Conservation (phyloP, 2,797 vertebrate species). For the Gymnodraco acuticeps region DNA sequence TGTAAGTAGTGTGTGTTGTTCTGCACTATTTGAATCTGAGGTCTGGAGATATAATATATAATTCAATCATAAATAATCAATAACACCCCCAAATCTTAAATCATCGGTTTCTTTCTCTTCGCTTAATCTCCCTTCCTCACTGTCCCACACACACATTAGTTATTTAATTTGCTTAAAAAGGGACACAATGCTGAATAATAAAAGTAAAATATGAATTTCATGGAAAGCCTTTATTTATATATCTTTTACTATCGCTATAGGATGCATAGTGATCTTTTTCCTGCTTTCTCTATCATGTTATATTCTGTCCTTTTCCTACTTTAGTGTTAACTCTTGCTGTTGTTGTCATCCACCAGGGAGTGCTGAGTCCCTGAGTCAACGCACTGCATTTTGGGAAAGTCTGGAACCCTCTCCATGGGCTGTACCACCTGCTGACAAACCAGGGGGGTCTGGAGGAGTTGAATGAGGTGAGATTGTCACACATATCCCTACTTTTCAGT, state of each 20-base stretch:
- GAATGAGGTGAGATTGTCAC: constrained; percentile 79
- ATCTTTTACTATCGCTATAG: no score
- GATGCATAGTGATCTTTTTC: neutral
- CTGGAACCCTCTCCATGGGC: constrained; percentile 81
- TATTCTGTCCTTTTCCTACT: neutral
- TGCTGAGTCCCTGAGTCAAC: constrained; percentile 68
- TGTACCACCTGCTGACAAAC: constrained; percentile 74
- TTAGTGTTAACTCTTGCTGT: constrained; percentile 42
- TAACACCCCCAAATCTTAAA: no score
- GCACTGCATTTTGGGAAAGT: constrained; percentile 69
- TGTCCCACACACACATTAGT: no score
- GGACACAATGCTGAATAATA: no score
- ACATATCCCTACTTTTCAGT: neutral
- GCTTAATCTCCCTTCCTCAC: no score
- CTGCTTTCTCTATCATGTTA: neutral
- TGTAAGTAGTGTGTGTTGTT: neutral
- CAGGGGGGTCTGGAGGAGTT: constrained; percentile 69
- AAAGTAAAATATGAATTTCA: no score
- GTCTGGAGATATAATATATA: no score
- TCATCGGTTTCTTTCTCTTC: no score
- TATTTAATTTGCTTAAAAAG: no score
- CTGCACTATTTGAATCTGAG: neutral
- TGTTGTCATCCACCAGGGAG: constrained; percentile 61
- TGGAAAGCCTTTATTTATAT: no score
- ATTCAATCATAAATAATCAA: no score